These are phyloP conservation scores for Colius striatus DNA, from an alignment of 2,113 vertebrate species.

Conservation along the genomic window DNA sequence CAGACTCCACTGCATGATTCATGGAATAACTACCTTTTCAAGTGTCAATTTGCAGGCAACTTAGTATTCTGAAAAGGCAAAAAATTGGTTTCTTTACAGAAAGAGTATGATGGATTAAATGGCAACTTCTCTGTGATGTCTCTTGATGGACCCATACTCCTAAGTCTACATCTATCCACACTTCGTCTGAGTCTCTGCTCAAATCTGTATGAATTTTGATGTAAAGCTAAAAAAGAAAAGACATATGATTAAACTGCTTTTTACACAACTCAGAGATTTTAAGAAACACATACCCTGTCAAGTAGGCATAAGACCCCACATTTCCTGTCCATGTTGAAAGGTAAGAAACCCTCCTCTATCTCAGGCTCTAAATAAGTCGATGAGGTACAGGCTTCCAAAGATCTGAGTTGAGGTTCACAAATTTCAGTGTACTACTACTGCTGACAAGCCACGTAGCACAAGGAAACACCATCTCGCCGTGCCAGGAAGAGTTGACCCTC, in stretches of 20 bases:
- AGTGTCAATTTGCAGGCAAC: neutral
- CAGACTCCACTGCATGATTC: neutral
- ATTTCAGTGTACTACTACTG: neutral
- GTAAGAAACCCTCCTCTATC: neutral
- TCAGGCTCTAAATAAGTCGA: neutral
- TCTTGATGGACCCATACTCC: neutral
- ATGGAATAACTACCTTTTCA: neutral
- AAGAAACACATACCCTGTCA: neutral
- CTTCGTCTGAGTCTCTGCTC: neutral
- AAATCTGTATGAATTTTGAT: neutral
- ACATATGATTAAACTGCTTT: neutral
- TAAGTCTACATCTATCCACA: neutral
- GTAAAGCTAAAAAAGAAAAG: neutral
- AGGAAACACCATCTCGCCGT: fast-evolving
- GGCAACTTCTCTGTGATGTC: neutral
- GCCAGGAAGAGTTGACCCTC: neutral
- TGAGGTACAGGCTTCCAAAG: neutral
- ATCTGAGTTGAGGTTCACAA: neutral
- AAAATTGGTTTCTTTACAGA: neutral
- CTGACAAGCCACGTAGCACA: neutral
- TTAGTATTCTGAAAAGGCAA: neutral
- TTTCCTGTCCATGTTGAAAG: neutral
- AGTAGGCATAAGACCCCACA: neutral
- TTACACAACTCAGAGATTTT: neutral
- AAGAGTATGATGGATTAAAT: neutral